Base-by-base conservation (phyloP, 1,140 invertebrate species). In the Drosophila yakuba region DNA sequence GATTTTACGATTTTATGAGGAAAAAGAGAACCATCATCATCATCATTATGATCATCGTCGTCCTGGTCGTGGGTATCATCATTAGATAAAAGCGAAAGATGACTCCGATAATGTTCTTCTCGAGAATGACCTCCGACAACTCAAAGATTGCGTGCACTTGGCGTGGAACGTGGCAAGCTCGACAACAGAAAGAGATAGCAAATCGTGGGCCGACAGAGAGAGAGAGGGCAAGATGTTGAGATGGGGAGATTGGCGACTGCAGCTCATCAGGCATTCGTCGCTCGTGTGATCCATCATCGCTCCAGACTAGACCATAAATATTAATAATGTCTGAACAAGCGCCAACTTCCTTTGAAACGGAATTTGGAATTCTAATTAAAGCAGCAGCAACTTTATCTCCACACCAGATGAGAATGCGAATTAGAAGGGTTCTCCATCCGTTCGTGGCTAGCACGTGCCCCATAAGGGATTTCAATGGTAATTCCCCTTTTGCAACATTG, bases 311-410 rank as follows among this genome's bases (percentile, higher is more conserved):
- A 58, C 83, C 63, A 86, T 86, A 76, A 86, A 86, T 86, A 86
- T 88, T 86, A 86, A 86, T 86, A 79, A 64, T 72, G 36, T 71
- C 60, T 57, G 72, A 56, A 88, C 83, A 85, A 88, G 83, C 84
- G 83, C 83, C 83, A 88, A 79, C 83, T 86, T 82, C 83, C 78
- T 88, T 81, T 88, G 83, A 86, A 86, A 88, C 78, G 51, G 63
- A 69, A 88, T 89, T 88, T 80, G 78, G 85, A 89, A 88, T 88
- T 88, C 80, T 77, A 88, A 88, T 89, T 89, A 89, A 83, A 84
- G 74, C 83, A 78, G 75, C 76, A 88, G 74, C 83, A 86, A 88
- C 80, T 89, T 83, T 72, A 88, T 88, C 84, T 79, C 55, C 51
- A 67, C 51, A 43, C 51, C 63, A 41, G 64, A 71, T 57, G 67